Evolutionary conservation across 2,888 invertebrate genomes (phyloP), one percentile per base, ranked within the genome.

Genomic region (Dugesia japonica): DNA sequence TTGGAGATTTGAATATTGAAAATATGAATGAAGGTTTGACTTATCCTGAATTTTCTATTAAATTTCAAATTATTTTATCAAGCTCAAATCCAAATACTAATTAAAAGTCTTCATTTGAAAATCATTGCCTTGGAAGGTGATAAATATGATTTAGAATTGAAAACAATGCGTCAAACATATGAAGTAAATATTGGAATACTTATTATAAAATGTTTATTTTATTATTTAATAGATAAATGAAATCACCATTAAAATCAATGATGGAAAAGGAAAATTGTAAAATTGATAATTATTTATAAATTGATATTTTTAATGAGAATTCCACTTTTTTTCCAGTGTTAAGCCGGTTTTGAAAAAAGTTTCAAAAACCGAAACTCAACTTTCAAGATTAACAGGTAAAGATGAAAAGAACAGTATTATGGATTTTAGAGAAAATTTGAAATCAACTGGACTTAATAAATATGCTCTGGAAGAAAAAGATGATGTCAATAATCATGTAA

Each of bases 281-380:
- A 83, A 82, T 79, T 75, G 4, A 31, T 7, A 31, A 31, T 31
- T n/a, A n/a, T 7, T 31, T 31, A 7, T 7, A 31, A n/a, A n/a
- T n/a, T n/a, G 31, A 31, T 31, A 31, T 31, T 31, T 31, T 31
- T 7, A 7, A 31, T 31, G n/a, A n/a, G n/a, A 31, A 7, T 31
- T 31, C 1, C 31, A 31, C 33, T 1, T 74, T 17, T n/a, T n/a
- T n/a, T n/a, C n/a, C 74, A 75, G 75, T 27, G 90, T 94, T 85
- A 97, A 97, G 88, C 95, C 97, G 84, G 92, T 94, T 83, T 88
- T 98, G 87, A 97, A 97, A 89, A 98, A 98, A 89, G 95, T 98
- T 82, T 95, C 95, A 87, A 98, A 98, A 93, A 94, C 90, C 79
- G 85, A 84, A 93, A 95, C 86, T 84, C 82, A 82, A 89, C 93